Base-by-base conservation (phyloP, 2,797 vertebrate genomes). In the Syngnathus rostellatus region DNA sequence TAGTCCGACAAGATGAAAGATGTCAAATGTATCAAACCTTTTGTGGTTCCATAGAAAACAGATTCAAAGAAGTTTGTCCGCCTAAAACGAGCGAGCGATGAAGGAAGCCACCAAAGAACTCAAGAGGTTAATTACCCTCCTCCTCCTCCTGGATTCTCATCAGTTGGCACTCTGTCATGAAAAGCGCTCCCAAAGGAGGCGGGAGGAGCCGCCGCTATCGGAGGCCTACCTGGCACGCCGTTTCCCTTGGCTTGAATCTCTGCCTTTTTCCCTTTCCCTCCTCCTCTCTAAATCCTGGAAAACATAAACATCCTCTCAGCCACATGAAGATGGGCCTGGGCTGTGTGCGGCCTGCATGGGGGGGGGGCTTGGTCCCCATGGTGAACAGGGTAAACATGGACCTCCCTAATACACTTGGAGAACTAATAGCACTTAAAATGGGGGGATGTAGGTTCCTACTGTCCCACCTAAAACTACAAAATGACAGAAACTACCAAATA, bases 321-420 rank as follows among this genome's bases (percentile, higher is more conserved):
- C 65, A 58, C 3, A 40, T 77, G 77, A 72, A 23, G 70, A 78
- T 41, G 70, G 38, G 54, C 25, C 2, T 8, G 64, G 74, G 63
- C 40, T 60, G 61, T 68, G 25, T 63, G 46, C 69, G 10, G 71
- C 50, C 38, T 54, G 66, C 67, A 74, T 81, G 6, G 46, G 63
- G 64, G 66, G 77, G 65, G 53, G 51, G 68, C 71, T 76, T 68
- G 68, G 80, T 81, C 72, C 72, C 72, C 19, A 7, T 59, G 74
- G 81, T 73, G 77, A 80, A 68, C 67, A 78, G 74, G 71, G 77
- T 81, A 84, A 90, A 89, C 81, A 76, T 68, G 75, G 75, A 25
- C 2, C 55, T 58, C 37, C 11, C n/a, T 17, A 58, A 37, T 17
- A 58, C 25, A 16, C 57, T 31, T 38, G 31, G 7, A 59, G 1